Base-by-base conservation (phyloP, 2,888 invertebrate species). In the Eledona agricola region DNA sequence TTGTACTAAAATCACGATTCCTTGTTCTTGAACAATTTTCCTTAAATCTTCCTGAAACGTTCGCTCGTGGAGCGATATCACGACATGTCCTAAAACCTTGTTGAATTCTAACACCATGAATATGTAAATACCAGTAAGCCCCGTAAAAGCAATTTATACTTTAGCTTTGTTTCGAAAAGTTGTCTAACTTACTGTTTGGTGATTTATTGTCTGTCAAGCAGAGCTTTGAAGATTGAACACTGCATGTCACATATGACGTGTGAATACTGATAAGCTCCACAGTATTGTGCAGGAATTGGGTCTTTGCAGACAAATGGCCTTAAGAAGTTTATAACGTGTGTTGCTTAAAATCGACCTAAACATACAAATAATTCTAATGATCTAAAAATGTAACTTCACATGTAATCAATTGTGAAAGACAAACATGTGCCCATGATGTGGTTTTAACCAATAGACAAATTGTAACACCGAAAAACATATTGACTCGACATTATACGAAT, bases 231-330 rank as follows among this genome's bases (percentile, higher is more conserved):
- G 40, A 40, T 26, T 38, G 38, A 40, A 40, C 17, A 13, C 28
- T 28, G 5, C 28, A 17, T 28, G 26, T 26, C 26, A 10, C 19
- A 40, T 26, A 46, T 34, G 31, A 43, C 23, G 32, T 32, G 20
- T 43, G 29, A 43, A 43, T 32, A 20, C 43, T 31, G 43, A 43
- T 43, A 43, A 43, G 32, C 28, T 28, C 5, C n/a, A 16, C 32
- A 10, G 25, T 38, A 23, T 6, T 7, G 19, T 38, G 7, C n/a
- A n/a, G n/a, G n/a, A n/a, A n/a, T n/a, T n/a, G n/a, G n/a, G n/a
- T n/a, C n/a, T n/a, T n/a, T n/a, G n/a, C n/a, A n/a, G n/a, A n/a
- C n/a, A n/a, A n/a, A n/a, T n/a, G n/a, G n/a, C n/a, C n/a, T n/a
- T n/a, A n/a, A n/a, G n/a, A n/a, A n/a, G n/a, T n/a, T n/a, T n/a